Base-by-base conservation (phyloP, 1,140 invertebrate genomes). In the Leptestheria dahalacensis region DNA sequence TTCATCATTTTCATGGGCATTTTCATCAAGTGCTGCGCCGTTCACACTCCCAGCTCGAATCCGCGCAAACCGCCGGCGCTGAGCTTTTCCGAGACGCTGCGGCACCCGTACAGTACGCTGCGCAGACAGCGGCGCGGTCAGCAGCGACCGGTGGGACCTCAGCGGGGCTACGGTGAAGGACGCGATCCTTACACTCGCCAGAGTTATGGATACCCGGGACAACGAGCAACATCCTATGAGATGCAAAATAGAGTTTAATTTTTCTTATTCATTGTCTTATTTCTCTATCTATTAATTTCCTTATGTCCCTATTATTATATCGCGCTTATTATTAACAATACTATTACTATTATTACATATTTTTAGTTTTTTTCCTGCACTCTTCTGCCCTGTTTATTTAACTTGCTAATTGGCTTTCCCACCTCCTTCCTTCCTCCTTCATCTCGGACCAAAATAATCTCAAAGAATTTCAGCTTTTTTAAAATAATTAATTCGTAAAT, bases 11-110 rank as follows among this genome's bases (percentile, higher is more conserved):
- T 93, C 65, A 98, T 99, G 94, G 94, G 90, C 24, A 74, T 93
- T n/a, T 98, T 99, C 72, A 97, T 99, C 65, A 97, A 98, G 72
- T 96, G 95, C 70, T 99, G 95, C 75, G 95, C 96, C 15, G 95
- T 99, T 55, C 95, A 99, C 71, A 99, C 96, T 48, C 96, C 96
- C 20, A 96, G 91, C 51, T 93, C 86, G 54, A 97, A 97, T 79
- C 94, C 94, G 10, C 91, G 92, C 70, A 87, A 90, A 67, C 83
- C 86, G 52, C 86, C 88, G 0, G 86, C 88, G 3, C 79, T 86
- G 63, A 79, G 88, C 60, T 80, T 93, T 61, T 86, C 85, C 63
- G 89, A 94, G 71, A 93, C 91, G 12, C 73, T 94, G 11, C 77
- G 88, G 48, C 79, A 87, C 63, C 89, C 90, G 15, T 91, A 92